These are phyloP conservation scores for Lasioglossum figueresi DNA, from an alignment of 2,888 invertebrate genomes.

Conservation along the genomic window DNA sequence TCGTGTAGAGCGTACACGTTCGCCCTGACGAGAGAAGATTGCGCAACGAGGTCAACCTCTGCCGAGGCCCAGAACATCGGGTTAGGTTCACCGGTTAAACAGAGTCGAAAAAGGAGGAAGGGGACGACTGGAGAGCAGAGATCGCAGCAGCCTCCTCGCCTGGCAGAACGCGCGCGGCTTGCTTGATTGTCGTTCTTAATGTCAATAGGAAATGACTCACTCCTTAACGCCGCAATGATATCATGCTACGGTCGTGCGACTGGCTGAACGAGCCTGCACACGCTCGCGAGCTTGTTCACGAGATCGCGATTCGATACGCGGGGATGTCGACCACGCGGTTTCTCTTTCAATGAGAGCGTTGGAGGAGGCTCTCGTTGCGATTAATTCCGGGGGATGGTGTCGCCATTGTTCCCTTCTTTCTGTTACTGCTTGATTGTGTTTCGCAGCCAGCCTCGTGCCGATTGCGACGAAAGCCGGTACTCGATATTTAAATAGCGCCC, in stretches of 20 bases:
- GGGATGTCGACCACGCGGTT: slow-evolving; percentile 38
- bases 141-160: slow-evolving; percentile 10
- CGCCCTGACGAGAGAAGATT: slow-evolving; percentile 56
- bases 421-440: neutral
- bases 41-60: slow-evolving; percentile 71
- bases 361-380: slow-evolving; percentile 4
- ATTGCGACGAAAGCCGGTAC: neutral
- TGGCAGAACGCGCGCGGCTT: slow-evolving; percentile 31
- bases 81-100: slow-evolving; percentile 47
- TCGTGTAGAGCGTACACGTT: slow-evolving; percentile 12
- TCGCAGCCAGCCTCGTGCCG: neutral
- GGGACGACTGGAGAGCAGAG: neutral
- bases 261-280: slow-evolving; percentile 23
- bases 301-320: slow-evolving; percentile 67
- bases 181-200: slow-evolving; percentile 72
- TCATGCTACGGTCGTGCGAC: slow-evolving; percentile 59
- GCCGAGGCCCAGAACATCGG: slow-evolving; percentile 16
- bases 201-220: slow-evolving; percentile 77
- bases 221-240: slow-evolving; percentile 73
- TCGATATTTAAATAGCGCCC: neutral
- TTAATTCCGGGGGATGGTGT: slow-evolving; percentile 13
- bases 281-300: slow-evolving; percentile 31
- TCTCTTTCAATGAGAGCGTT: slow-evolving; percentile 14
- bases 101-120: slow-evolving; percentile 40
- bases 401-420: slow-evolving; percentile 7